A percentile compares a stretch with the other conserved stretches of the same genome.
These are phyloP conservation scores for Oryctolagus cuniculus DNA, from an alignment of 2,113 vertebrate genomes.

Conservation along the genomic window DNA sequence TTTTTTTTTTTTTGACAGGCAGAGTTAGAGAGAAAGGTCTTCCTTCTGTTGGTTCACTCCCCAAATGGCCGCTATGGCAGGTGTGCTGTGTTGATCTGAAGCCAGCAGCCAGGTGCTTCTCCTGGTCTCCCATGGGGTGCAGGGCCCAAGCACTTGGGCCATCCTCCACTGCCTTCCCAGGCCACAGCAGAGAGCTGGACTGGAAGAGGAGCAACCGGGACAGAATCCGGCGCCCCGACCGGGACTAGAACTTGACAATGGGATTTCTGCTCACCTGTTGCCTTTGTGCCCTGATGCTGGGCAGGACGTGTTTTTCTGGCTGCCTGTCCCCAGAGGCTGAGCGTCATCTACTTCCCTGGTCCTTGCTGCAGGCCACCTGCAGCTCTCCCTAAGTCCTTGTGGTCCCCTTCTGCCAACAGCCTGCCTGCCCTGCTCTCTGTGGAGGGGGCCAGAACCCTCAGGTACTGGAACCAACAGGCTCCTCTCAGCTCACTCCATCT, in stretches of 20 bases:
- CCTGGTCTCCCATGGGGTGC: no score
- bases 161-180: no score
- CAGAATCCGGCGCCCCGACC: no score
- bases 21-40: no score
- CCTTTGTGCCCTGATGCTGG: not conserved
- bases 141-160: no score
- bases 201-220: no score
- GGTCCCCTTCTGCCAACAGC: not conserved
- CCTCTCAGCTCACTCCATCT: not conserved
- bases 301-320: not conserved
- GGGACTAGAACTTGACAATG: not conserved
- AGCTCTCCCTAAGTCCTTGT: not conserved
- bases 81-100: no score
- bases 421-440: not conserved
- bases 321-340: not conserved
- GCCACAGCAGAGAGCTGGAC: no score
- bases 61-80: no score
- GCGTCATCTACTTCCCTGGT: not conserved
- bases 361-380: not conserved
- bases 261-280: conserved; percentile 11
- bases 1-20: no score
- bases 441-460: not conserved
- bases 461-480: not conserved
- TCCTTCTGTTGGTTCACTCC: no score
- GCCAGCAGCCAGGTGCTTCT: no score